Evolutionary conservation across 2,113 vertebrate genomes (phyloP).

Genomic region (Spea multiplicata): DNA sequence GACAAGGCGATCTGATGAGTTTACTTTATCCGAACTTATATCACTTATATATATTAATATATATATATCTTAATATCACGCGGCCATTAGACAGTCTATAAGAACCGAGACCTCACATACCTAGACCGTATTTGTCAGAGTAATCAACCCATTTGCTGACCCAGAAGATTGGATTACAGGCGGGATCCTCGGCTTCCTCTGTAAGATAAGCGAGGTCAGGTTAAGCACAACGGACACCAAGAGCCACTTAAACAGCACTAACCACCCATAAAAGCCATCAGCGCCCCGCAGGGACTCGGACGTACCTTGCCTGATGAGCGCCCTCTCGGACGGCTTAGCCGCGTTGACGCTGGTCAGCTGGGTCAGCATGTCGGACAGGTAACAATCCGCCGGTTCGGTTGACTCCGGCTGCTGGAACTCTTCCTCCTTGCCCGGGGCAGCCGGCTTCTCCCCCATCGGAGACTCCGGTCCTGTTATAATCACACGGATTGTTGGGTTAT

Average conservation of each 20-base stretch:
- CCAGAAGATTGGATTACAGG: slow-evolving; percentile 97
- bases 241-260: neutral
- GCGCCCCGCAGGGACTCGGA: neutral
- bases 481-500: neutral
- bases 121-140: slow-evolving; percentile 95
- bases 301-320: slow-evolving; percentile 78
- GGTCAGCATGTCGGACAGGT: slow-evolving; percentile 82
- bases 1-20: too few relatives aligned
- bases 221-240: neutral
- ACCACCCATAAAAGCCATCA: too few relatives aligned
- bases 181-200: slow-evolving; percentile 97
- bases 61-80: too few relatives aligned
- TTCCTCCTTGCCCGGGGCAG: slow-evolving; percentile 62
- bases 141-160: slow-evolving; percentile 99
- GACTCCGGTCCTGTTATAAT: slow-evolving; percentile 60
- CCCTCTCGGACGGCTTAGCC: slow-evolving; percentile 77
- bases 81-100: too few relatives aligned
- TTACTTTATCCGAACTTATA: too few relatives aligned
- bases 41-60: too few relatives aligned
- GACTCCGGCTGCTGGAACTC: slow-evolving; percentile 61
- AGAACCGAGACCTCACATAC: slow-evolving; percentile 59
- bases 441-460: slow-evolving; percentile 61
- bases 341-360: slow-evolving; percentile 78
- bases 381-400: slow-evolving; percentile 58
- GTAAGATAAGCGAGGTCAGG: slow-evolving; percentile 25